phyloP scores from a whole-genome alignment of 2,888 invertebrate species.

The Trachelus troglodyta region DNA sequence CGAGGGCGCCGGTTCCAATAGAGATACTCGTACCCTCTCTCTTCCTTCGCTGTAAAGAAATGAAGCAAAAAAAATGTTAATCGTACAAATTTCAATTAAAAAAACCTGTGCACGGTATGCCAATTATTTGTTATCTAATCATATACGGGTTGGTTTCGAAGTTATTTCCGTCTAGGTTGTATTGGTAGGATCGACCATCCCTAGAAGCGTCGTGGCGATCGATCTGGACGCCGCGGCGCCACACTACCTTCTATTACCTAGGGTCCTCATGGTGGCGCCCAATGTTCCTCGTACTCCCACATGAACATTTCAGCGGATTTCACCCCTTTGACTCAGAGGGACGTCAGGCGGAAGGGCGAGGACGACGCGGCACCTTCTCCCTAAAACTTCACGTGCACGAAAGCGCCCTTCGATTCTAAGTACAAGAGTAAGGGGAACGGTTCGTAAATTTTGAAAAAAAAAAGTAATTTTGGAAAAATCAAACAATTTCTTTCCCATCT shows the following conservation, averaged over 20 bases:
- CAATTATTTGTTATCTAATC: background rate
- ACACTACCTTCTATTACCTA: background rate
- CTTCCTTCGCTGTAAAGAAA: constrained; percentile 60
- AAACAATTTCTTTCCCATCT: too few species aligned
- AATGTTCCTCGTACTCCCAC: too few species aligned
- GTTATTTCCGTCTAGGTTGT: background rate
- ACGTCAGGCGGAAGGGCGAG: too few species aligned
- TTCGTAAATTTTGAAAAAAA: too few species aligned
- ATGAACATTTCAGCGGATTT: background rate
- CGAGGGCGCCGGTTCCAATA: constrained; percentile 60
- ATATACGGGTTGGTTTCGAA: background rate
- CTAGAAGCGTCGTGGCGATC: constrained; percentile 18
- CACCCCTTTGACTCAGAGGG: background rate
- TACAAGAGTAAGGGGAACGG: too few species aligned
- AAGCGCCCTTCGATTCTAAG: too few species aligned
- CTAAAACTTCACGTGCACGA: too few species aligned
- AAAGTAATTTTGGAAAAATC: too few species aligned
- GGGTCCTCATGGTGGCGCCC: too few species aligned
- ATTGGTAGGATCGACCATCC: background rate
- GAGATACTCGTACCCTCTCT: constrained; percentile 63
- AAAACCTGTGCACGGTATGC: background rate
- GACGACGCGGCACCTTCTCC: too few species aligned
- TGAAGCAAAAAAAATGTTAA: constrained; percentile 18
- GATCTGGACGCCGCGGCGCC: constrained; percentile 44
- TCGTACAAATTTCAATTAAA: too few species aligned